phyloP scores from a whole-genome alignment of 2,888 invertebrate species.

The Tuberolachnus salignus region DNA sequence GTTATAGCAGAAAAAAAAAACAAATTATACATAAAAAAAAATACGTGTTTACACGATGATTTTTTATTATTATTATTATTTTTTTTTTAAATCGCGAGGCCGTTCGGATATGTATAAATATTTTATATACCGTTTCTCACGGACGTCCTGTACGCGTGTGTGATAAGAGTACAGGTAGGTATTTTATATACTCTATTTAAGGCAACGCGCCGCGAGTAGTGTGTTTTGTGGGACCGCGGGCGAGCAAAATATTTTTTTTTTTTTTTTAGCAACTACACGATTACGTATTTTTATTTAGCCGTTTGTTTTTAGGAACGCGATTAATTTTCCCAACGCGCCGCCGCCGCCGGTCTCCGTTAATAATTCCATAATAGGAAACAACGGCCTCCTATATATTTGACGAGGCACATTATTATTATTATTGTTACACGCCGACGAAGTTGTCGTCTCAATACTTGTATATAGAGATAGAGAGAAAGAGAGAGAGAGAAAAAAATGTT shows the following conservation, averaged over 20 bases:
- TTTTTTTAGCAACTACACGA: too few relatives aligned
- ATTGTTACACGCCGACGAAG: not conserved
- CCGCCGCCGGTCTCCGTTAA: not conserved
- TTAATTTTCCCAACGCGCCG: not conserved
- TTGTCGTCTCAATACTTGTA: not conserved
- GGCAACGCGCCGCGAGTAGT: conserved; percentile 28
- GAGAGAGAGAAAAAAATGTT: not conserved
- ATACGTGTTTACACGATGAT: not conserved
- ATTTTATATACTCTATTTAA: conserved; percentile 39
- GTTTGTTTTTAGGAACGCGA: conserved; percentile 4
- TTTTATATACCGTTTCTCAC: conserved; percentile 7
- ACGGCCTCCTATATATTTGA: not conserved
- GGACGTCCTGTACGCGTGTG: not conserved
- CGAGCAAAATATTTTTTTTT: too few relatives aligned
- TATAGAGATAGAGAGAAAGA: not conserved
- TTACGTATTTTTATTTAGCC: not conserved
- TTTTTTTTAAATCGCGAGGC: conserved; percentile 26
- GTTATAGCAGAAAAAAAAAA: not conserved
- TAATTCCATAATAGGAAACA: conserved; percentile 25
- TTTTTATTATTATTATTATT: not conserved
- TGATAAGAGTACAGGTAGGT: conserved; percentile 8
- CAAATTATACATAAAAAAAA: conserved; percentile 1
- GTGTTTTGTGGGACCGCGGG: conserved; percentile 8
- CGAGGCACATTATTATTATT: not conserved
- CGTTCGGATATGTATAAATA: not conserved